Evolutionary conservation across 2,797 vertebrate genomes (phyloP), one percentile per base, ranked within the genome.

Genomic region (Gallinago solitaria): DNA sequence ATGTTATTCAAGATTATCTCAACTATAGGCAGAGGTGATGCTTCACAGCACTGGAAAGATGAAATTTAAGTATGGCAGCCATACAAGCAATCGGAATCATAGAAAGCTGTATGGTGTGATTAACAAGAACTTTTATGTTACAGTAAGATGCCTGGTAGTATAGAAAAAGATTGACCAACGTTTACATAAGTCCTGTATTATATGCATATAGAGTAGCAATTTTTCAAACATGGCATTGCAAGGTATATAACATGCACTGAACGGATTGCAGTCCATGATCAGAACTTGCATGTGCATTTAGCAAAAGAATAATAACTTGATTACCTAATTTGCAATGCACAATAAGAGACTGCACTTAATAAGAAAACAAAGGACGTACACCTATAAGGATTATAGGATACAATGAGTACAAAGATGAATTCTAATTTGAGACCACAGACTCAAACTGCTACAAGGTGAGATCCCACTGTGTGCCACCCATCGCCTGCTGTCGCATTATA

Each of bases 321-420:
- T 63, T 64, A 35, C 32, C 16, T 71, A 25, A 80, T 70, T 81
- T 45, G 4, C 24, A 64, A 71, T 8, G n/a, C 11, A 27, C 17
- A 12, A 4, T 28, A 69, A n/a, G 15, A 27, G 25, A 12, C 3
- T 6, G 1, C 12, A 32, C n/a, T 64, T 81, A 15, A 45, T 18
- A 68, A 39, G 19, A 86, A 63, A 89, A 60, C 15, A n/a, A 4
- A 37, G 5, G 37, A 43, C 0, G 0, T 32, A 17, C 27, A 8
- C 4, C 18, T 87, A 1, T 30, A 70, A 76, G 14, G 11, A 28
- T 32, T 70, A 24, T 32, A 60, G 4, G 20, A 80, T 35, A 24
- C 9, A 59, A 92, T 67, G 8, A 71, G 8, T 20, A n/a, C 5
- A 41, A 81, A 32, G 6, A 59, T 5, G 27, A 83, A 53, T 17